Conservation (phyloP, 1,140 invertebrate species). For the Magallana angulata region DNA sequence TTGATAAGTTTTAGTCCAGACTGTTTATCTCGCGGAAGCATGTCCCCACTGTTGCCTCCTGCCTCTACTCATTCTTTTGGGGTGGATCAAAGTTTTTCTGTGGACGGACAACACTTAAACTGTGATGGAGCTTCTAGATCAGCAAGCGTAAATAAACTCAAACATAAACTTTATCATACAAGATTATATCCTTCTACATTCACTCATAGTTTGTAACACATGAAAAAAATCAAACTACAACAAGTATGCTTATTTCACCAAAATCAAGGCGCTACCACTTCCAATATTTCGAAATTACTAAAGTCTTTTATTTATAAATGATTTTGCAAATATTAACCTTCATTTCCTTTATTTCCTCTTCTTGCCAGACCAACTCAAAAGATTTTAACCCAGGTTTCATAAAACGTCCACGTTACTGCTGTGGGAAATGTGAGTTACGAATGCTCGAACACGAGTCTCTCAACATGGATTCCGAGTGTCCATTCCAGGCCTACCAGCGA, state of each 20-base stretch:
- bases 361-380: constrained; percentile 13
- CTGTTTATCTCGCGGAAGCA: not conserved
- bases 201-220: no score
- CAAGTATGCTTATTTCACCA: no score
- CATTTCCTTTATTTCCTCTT: not conserved
- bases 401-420: constrained; percentile 50
- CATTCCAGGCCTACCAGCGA: constrained; percentile 39
- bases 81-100: constrained; percentile 9
- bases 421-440: constrained; percentile 57
- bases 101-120: not conserved
- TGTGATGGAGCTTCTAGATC: not conserved
- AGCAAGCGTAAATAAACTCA: not conserved
- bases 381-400: constrained; percentile 58
- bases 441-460: constrained; percentile 51
- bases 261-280: no score
- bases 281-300: no score
- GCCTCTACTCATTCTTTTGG: not conserved
- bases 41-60: not conserved
- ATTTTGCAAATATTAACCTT: no score
- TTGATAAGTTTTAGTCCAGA: not conserved
- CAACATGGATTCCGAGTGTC: constrained; percentile 18
- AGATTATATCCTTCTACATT: no score
- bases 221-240: no score
- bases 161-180: no score
- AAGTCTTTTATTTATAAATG: no score